Base-by-base conservation (phyloP, 2,797 vertebrate species). In the Chromis chromis region DNA sequence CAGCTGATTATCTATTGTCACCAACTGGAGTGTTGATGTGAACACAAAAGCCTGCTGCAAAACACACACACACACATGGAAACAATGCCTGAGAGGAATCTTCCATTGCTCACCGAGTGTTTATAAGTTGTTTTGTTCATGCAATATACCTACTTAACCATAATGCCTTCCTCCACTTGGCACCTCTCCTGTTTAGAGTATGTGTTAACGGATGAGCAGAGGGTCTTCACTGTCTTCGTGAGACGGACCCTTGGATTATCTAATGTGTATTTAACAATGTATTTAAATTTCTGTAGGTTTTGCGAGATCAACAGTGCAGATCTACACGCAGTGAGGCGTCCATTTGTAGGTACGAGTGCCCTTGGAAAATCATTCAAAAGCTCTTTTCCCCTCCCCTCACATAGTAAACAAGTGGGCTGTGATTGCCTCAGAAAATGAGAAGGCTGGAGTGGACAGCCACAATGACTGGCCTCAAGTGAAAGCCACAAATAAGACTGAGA, bases 371-470 rank as follows among this genome's bases (percentile, higher is more conserved):
- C 64, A 56, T 76, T 76, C 62, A 76, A 76, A 55, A 75, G 78
- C 73, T 86, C 74, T 56, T 70, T 73, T 50, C 28, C 53, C 59
- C 44, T 33, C 50, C 58, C 70, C 8, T 50, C 12, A 65, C 57
- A 40, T 25, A 58, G 60, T 53, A 80, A 86, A 93, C 89, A 91
- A 90, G 64, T 78, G 71, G 53, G 25, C 84, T 53, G 78, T 84
- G 86, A 92, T 90, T 90, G 88, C 81, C 86, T 82, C 70, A 74
- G 83, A 68, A 76, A 85, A 80, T 71, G 67, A 86, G 69, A 83
- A 65, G 67, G 73, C 25, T 74, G 57, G 56, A 76, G 33, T 36
- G 33, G 70, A 73, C 73, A 67, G 61, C 24, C 27, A 48, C 65
- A 58, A 49, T 39, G 63, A 74, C 65, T 52, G 53, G 61, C 61